These are phyloP conservation scores for Mirounga angustirostris DNA, from an alignment of 2,113 vertebrate genomes.

Conservation along the genomic window DNA sequence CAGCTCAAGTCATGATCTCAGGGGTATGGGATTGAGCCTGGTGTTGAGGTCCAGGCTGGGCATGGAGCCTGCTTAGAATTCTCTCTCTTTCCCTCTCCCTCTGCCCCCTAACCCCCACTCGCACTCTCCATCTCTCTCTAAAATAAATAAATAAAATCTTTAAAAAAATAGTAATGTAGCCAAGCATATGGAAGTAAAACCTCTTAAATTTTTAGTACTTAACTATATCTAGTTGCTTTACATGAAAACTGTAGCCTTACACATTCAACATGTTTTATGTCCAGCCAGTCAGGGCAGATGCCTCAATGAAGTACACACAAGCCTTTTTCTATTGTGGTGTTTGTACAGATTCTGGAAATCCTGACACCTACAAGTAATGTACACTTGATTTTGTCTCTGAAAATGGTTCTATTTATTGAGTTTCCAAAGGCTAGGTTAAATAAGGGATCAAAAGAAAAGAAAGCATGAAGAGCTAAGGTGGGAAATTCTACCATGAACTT, in stretches of 20 bases:
- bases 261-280: background rate
- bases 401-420: background rate
- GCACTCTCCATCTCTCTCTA: background rate
- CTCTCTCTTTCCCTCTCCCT: background rate
- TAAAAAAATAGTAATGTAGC: background rate
- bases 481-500: slow-evolving; percentile 65
- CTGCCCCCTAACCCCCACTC: background rate
- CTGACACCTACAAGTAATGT: background rate
- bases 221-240: background rate
- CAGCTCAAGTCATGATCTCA: too few species aligned
- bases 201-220: background rate
- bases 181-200: background rate
- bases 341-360: background rate
- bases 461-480: background rate
- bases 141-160: background rate
- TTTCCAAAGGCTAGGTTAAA: background rate
- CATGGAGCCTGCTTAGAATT: background rate
- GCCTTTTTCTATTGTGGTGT: background rate
- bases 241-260: background rate
- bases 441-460: background rate
- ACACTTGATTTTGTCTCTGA: background rate
- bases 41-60: too few species aligned
- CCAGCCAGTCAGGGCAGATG: background rate
- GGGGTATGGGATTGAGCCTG: too few species aligned
- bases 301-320: background rate